Conservation (phyloP, 2,113 vertebrate species). For the Ochotona curzoniae region DNA sequence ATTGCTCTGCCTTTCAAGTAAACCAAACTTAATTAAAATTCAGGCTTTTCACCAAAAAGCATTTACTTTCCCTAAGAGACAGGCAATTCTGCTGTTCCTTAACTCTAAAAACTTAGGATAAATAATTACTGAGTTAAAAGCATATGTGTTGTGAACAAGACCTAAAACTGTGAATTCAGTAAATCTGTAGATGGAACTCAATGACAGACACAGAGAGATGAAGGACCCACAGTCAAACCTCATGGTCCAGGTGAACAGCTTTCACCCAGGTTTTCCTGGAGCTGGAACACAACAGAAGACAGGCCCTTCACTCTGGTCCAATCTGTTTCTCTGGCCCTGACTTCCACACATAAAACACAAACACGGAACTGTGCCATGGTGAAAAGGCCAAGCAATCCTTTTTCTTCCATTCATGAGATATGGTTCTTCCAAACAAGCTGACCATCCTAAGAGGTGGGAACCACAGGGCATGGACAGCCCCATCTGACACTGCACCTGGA, state of each 20-base stretch:
- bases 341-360: neutral
- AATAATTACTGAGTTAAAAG: neutral
- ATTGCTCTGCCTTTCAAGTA: too few species aligned
- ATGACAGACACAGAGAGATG: neutral
- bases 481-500: neutral
- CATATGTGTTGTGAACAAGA: neutral
- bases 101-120: neutral
- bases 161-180: neutral
- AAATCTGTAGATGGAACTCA: neutral
- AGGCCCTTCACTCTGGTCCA: neutral
- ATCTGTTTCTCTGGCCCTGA: neutral
- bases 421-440: neutral
- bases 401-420: neutral
- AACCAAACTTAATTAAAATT: too few species aligned
- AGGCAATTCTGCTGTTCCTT: neutral
- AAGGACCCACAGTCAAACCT: neutral
- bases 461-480: neutral
- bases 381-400: neutral
- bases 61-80: neutral
- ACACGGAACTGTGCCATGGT: fast-evolving
- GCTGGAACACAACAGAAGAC: fast-evolving
- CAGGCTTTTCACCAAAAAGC: neutral
- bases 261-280: neutral
- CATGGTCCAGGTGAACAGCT: neutral
- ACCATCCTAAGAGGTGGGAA: neutral